Evolutionary conservation across 2,797 vertebrate species (phyloP).

Genomic region (Peromyscus nudipes): DNA sequence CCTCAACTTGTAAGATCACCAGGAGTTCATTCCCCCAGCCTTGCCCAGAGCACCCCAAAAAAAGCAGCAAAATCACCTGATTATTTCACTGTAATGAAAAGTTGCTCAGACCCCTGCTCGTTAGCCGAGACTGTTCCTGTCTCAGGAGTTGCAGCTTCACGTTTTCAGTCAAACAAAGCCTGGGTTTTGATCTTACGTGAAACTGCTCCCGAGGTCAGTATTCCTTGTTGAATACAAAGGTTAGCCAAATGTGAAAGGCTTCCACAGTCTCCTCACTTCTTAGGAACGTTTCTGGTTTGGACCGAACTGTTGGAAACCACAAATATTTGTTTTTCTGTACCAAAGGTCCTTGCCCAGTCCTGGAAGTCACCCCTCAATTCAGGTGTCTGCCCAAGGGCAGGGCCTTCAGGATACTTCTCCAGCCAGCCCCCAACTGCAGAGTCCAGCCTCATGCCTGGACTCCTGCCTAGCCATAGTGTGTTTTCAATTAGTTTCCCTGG

Average conservation of each 20-base stretch:
- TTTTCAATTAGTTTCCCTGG: neutral
- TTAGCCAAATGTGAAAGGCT: neutral
- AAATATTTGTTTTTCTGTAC: neutral
- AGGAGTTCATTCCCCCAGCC: neutral
- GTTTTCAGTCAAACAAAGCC: neutral
- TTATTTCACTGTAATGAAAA: neutral
- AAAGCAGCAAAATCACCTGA: neutral
- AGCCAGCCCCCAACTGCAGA: too few species aligned
- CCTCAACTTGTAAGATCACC: neutral
- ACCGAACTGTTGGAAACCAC: neutral
- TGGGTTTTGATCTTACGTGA: neutral
- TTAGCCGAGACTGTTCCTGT: neutral
- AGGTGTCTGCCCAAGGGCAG: neutral
- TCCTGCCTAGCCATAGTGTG: too few species aligned
- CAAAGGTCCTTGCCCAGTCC: neutral
- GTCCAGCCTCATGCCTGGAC: neutral
- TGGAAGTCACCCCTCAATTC: neutral
- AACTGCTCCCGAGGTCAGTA: neutral
- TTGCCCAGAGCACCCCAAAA: neutral
- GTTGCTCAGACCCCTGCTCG: neutral
- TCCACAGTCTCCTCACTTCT: neutral
- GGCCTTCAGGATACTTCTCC: neutral
- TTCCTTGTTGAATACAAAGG: neutral
- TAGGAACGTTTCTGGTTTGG: neutral
- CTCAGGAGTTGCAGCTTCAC: neutral